Evolutionary conservation across 2,113 vertebrate genomes (phyloP), one percentile per base, ranked within the genome.

Genomic region (Poeciliopsis turrubarensis): DNA sequence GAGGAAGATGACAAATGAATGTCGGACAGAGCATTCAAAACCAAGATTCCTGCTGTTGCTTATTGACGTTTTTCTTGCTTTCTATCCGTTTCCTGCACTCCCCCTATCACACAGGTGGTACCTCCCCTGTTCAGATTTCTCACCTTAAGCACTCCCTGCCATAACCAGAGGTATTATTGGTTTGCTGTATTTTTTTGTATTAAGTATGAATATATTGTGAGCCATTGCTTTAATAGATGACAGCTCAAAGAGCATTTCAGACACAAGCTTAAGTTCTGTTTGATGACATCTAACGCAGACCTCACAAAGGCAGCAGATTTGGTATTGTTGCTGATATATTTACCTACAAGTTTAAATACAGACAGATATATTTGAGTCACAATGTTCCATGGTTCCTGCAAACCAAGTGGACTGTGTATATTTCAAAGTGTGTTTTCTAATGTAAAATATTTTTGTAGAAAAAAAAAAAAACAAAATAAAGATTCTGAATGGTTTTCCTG

Each of bases 361-460:
- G 81, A 88, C 86, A 85, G 76, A 90, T 93, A 91, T 93, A 93
- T 94, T 94, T 93, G 90, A 87, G 75, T 82, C 75, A 57, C 90
- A 80, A 86, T 68, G 85, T 91, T 92, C 70, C 79, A 75, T 73
- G 77, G 84, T 88, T 81, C 51, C 85, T 87, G 79, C 82, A 79
- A 90, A 86, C 62, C 60, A 80, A 79, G 69, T 72, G 73, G 86
- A 81, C 78, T 73, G 76, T 92, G 87, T 93, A 86, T 91, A 94
- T 94, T 93, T 91, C 63, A 84, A 89, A 75, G 83, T 91, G 89
- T 94, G 85, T 95, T 95, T 95, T 95, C 67, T 94, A 92, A 87
- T 91, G 85, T 94, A 87, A 93, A 91, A 90, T 95, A 95, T 95
- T 95, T 95, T 95, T 94, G 79, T 94, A 94, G 68, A 90, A 74